Evolutionary conservation across 1,140 invertebrate genomes (phyloP), one percentile per base, ranked within the genome.

Genomic region (Adoxophyes honmai): DNA sequence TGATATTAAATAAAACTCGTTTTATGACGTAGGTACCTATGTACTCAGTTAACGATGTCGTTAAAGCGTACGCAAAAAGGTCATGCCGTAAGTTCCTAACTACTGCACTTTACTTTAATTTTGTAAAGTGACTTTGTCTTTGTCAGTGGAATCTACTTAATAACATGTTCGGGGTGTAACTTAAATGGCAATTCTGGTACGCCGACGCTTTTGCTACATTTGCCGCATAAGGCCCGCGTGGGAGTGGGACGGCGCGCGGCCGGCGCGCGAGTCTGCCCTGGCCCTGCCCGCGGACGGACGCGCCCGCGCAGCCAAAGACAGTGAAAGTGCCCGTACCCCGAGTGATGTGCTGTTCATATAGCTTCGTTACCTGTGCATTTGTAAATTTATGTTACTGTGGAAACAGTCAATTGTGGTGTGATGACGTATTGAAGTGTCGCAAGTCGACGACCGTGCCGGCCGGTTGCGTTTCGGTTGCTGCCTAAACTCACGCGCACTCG

Each of bases 121-220:
- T 28, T 28, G 21, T 28, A 28, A 28, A 28, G 9, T 18, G 16
- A 21, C 39, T 18, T 44, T 44, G n/a, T 28, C 39, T 44, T 44
- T 44, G 39, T 44, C 48, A n/a, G n/a, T 52, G 11, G 6, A 28
- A 10, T 34, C 16, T 28, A 13, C 48, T 10, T 11, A 16, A 18
- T 15, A 16, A 44, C 39, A 44, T 6, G 21, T 28, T 44, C 39
- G 65, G 81, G 83, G 75, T 84, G 71, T 63, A 67, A 70, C 78
- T 64, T 72, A 83, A 76, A 82, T 76, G 80, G 81, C 55, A 42
- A 73, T 79, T 79, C 78, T 68, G 78, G 75, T 84, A 73, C 73
- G 70, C 80, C 80, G 61, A 83, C 81, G 62, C 53, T 35, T 59
- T 62, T 64, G 68, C 54, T 68, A 70, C 73, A 72, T 58, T 74